These are phyloP conservation scores for Pelobates fuscus DNA, from an alignment of 2,113 vertebrate species.

Conservation along the genomic window DNA sequence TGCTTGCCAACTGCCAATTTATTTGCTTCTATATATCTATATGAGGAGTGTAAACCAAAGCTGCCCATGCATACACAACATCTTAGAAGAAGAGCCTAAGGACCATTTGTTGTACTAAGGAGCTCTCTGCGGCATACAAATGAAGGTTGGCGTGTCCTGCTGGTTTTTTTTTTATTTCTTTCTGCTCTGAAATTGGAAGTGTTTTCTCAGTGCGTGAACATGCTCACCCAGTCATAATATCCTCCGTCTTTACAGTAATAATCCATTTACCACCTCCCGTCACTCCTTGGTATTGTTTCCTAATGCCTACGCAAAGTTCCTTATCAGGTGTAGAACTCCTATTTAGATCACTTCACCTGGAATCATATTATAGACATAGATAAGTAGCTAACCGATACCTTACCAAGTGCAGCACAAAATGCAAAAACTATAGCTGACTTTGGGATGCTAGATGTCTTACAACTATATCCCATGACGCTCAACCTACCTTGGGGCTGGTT, in stretches of 20 bases:
- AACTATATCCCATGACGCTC: too few relatives aligned
- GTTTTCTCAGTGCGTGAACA: background rate
- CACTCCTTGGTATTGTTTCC: constrained; percentile 43
- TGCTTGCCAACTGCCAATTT: constrained; percentile 17
- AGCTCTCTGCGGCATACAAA: constrained; percentile 36
- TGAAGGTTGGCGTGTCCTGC: constrained; percentile 1
- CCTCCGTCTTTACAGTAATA: constrained; percentile 43
- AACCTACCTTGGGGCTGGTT: too few relatives aligned
- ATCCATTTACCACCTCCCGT: constrained; percentile 23
- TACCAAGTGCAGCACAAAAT: too few relatives aligned
- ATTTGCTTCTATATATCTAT: constrained; percentile 11
- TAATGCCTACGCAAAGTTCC: constrained; percentile 48
- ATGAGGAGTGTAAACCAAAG: constrained; percentile 19
- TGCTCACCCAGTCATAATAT: constrained; percentile 40
- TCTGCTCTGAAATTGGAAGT: background rate
- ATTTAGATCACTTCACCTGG: constrained; percentile 41
- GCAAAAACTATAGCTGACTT: too few relatives aligned
- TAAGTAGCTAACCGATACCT: too few relatives aligned
- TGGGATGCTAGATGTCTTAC: too few relatives aligned
- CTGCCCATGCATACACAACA: constrained; percentile 26
- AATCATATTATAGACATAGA: too few relatives aligned
- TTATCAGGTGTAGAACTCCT: constrained; percentile 47
- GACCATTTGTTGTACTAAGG: constrained; percentile 21
- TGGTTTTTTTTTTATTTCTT: constrained; percentile 15
- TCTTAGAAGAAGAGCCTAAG: constrained; percentile 30